Evolutionary conservation across 2,888 invertebrate species (phyloP), one percentile per base, ranked within the genome.

Genomic region (Amaurobius ferox): DNA sequence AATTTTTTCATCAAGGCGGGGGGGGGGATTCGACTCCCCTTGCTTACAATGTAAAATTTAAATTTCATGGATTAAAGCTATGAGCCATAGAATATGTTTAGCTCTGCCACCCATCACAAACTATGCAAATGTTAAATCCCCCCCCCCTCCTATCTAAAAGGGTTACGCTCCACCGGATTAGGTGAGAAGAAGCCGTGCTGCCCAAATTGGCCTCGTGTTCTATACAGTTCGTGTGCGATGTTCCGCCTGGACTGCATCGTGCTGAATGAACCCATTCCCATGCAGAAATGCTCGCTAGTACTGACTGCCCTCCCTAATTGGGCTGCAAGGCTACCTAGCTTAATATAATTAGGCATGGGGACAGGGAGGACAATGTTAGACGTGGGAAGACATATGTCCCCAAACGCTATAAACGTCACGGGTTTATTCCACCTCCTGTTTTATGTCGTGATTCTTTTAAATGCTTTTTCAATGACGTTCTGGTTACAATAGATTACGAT

Each of bases 261-360:
- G 7, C 26, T 39, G 26, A 70, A 85, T 85, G 77, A 77, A 55
- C 77, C 48, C 77, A 72, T 85, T 85, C 72, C 26, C 55, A 85
- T 85, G 83, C 83, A 72, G 48, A 81, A 39, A 77, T 30, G 77
- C 48, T 35, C 62, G 61, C 72, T 48, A 77, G 55, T 39, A 77
- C 55, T 23, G 13, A 48, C 72, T 71, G 71, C 77, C 71, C 39
- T 29, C 77, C 70, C 77, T 85, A 85, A 85, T 85, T 85, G 83
- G 83, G 23, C 64, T 64, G 71, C 19, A 64, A 64, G 55, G 26
- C 35, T 68, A 39, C 55, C 67, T 48, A 26, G 66, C 29, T 64
- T 76, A 71, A 83, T 77, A 85, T 85, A 85, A 85, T 85, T 85
- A 85, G 83, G 66, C 26, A 35, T 66, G 77, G 71, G 70, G 62